A percentile compares a stretch with the other conserved stretches of the same genome.
phyloP scores from a whole-genome alignment of 2,888 invertebrate genomes.

The Orchesella flavescens region DNA sequence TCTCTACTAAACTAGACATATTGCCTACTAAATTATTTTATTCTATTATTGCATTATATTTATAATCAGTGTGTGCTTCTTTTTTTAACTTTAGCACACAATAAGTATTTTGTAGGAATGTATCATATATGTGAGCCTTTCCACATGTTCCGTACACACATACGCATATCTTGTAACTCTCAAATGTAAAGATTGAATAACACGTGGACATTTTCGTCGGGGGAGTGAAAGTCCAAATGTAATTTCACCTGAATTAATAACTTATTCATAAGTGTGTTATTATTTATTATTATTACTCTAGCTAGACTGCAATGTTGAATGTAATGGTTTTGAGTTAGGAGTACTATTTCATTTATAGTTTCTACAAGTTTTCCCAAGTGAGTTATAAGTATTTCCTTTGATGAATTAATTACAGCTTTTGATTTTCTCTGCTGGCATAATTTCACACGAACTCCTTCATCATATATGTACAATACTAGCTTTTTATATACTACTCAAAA shows the following conservation, averaged over 20 bases:
- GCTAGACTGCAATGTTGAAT: too few relatives aligned
- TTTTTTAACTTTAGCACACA: too few relatives aligned
- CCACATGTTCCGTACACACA: background rate
- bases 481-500: too few relatives aligned
- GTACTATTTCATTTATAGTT: too few relatives aligned
- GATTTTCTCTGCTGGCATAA: background rate
- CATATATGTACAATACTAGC: too few relatives aligned
- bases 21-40: too few relatives aligned
- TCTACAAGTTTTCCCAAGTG: background rate
- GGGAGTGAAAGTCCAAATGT: constrained; percentile 39
- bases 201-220: constrained; percentile 18
- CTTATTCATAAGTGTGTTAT: constrained; percentile 36
- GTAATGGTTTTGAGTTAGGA: too few relatives aligned
- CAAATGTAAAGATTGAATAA: background rate
- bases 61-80: too few relatives aligned
- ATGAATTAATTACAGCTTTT: constrained; percentile 22
- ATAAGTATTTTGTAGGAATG: too few relatives aligned
- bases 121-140: background rate
- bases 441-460: background rate
- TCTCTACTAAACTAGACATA: too few relatives aligned
- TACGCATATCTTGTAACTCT: background rate
- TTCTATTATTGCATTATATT: too few relatives aligned
- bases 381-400: constrained; percentile 9
- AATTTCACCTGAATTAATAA: constrained; percentile 47
- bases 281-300: background rate